Evolutionary conservation across 2,797 vertebrate genomes (phyloP).

Genomic region (Dromococcyx pavoninus): DNA sequence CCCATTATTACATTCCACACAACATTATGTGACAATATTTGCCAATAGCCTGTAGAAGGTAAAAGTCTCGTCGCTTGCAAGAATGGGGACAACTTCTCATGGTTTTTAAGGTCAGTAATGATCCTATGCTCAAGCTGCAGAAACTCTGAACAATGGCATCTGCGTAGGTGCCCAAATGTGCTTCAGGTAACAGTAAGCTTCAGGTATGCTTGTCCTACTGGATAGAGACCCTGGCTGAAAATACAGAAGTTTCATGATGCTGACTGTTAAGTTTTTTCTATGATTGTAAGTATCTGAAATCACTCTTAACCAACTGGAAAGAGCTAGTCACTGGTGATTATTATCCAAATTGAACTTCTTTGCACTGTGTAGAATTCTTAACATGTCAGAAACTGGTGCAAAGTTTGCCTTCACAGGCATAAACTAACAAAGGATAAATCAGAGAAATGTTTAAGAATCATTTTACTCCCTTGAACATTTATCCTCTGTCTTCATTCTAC

Average conservation of each 20-base stretch:
- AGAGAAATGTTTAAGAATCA: not conserved
- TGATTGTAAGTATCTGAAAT: not conserved
- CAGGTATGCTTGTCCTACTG: not conserved
- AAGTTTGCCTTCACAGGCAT: not conserved
- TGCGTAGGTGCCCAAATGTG: not conserved
- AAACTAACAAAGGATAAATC: slow-evolving; percentile 5
- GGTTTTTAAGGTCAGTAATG: not conserved
- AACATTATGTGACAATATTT: not conserved
- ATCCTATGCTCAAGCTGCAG: not conserved
- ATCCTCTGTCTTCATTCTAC: not conserved
- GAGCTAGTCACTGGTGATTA: not conserved
- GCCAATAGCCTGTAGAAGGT: not conserved
- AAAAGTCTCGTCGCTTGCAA: not conserved
- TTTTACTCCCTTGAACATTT: not conserved
- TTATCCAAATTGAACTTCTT: not conserved
- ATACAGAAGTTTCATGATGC: not conserved
- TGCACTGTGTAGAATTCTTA: not conserved
- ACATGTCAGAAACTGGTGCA: not conserved
- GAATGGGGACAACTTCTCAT: not conserved
- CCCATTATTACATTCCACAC: not conserved
- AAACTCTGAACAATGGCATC: not conserved
- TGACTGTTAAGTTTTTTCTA: not conserved
- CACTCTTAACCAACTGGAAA: not conserved
- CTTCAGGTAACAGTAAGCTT: not conserved
- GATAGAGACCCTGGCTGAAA: not conserved